These are phyloP conservation scores for Diplolepis rosae DNA, from an alignment of 2,888 invertebrate species.

Conservation along the genomic window DNA sequence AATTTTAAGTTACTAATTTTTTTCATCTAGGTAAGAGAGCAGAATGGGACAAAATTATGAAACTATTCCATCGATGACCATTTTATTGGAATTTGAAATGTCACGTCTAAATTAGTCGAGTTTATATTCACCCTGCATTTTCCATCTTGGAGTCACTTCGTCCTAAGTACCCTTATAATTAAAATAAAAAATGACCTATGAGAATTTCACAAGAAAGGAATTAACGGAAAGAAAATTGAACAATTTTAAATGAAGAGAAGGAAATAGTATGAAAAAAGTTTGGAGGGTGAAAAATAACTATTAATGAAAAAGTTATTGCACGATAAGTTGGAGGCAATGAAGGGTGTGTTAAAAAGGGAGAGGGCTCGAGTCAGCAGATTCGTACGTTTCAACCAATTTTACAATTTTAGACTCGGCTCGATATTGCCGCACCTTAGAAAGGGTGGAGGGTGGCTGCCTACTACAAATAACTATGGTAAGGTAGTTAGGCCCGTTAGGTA, in stretches of 20 bases:
- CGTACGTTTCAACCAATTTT: slow-evolving; percentile 59
- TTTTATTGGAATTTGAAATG: slow-evolving; percentile 4
- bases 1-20: too few relatives aligned
- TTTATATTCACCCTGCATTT: slow-evolving; percentile 20
- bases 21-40: not conserved
- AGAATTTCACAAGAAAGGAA: not conserved
- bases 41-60: slow-evolving; percentile 4
- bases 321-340: slow-evolving; percentile 35
- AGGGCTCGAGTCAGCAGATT: not conserved
- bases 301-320: slow-evolving; percentile 42
- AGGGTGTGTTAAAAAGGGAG: slow-evolving; percentile 24
- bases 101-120: slow-evolving; percentile 13
- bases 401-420: slow-evolving; percentile 59
- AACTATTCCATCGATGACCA: not conserved
- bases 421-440: slow-evolving; percentile 58
- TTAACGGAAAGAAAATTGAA: not conserved
- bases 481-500: slow-evolving; percentile 66
- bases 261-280: not conserved
- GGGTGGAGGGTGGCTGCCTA: slow-evolving; percentile 41
- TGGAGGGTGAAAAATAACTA: slow-evolving; percentile 31
- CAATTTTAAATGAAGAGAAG: not conserved
- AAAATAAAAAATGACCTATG: slow-evolving; percentile 12
- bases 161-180: slow-evolving; percentile 10
- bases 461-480: slow-evolving; percentile 55
- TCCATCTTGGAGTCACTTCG: not conserved